Evolutionary conservation across 2,113 vertebrate genomes (phyloP).

Genomic region (Toxostoma redivivum): DNA sequence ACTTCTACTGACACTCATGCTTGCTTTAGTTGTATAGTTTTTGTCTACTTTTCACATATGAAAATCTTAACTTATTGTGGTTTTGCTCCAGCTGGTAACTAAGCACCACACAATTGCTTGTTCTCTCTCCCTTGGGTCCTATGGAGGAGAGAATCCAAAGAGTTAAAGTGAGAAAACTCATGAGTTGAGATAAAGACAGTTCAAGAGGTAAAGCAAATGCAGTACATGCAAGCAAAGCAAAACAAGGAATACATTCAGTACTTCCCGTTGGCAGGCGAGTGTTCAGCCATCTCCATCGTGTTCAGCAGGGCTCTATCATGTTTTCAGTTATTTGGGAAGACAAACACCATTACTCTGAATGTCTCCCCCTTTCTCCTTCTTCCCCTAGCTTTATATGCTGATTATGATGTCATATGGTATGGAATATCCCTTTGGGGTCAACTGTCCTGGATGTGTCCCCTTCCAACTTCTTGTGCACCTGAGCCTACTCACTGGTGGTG

Average conservation of each 20-base stretch:
- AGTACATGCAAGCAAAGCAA: not conserved
- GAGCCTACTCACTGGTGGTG: not conserved
- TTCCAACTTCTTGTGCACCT: too few species aligned
- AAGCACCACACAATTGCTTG: not conserved
- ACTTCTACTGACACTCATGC: not conserved
- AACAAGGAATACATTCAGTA: not conserved
- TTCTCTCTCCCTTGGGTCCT: too few species aligned
- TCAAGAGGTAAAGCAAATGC: not conserved
- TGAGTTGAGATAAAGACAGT: not conserved
- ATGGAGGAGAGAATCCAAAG: not conserved
- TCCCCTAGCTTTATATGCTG: too few species aligned
- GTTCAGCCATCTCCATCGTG: not conserved
- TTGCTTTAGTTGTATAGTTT: not conserved
- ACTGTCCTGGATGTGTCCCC: too few species aligned
- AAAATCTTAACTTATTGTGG: not conserved
- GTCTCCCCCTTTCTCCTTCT: too few species aligned
- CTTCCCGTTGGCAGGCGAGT: not conserved
- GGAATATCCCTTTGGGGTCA: too few species aligned
- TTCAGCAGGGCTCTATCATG: not conserved
- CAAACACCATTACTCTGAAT: too few species aligned
- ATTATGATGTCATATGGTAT: too few species aligned
- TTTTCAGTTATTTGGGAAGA: not conserved
- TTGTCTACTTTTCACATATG: not conserved
- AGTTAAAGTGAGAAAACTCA: not conserved
- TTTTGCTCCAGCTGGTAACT: not conserved